These are phyloP conservation scores for Platysteira castanea DNA, from an alignment of 2,113 vertebrate species.

Conservation along the genomic window DNA sequence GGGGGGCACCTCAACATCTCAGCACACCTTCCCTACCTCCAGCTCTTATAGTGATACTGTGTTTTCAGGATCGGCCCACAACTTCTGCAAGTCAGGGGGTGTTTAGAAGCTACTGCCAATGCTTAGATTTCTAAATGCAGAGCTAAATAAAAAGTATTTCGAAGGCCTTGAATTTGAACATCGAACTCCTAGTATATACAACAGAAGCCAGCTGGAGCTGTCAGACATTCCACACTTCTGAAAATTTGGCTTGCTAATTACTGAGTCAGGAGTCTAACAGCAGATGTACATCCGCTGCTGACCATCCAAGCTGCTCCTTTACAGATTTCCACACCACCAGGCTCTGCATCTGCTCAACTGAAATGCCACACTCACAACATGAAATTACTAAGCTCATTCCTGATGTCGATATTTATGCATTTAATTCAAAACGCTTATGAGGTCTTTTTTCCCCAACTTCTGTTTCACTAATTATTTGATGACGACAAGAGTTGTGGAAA, in stretches of 20 bases:
- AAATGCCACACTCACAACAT: background rate
- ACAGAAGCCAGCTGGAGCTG: background rate
- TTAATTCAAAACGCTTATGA: background rate
- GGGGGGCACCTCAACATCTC: too few relatives aligned
- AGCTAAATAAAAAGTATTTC: background rate
- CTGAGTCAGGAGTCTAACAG: background rate
- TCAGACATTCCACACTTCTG: background rate
- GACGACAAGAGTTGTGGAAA: background rate
- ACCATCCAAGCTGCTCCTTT: background rate
- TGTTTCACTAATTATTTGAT: background rate
- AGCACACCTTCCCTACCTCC: background rate
- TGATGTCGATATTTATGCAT: background rate
- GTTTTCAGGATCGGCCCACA: background rate
- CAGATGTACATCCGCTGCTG: background rate
- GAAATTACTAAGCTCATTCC: background rate
- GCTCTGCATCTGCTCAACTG: background rate
- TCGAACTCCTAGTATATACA: background rate
- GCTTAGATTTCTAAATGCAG: background rate
- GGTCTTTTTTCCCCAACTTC: fast-evolving
- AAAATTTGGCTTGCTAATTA: background rate
- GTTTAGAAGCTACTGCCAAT: background rate
- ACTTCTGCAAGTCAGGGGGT: background rate
- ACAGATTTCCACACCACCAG: background rate
- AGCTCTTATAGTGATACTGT: background rate
- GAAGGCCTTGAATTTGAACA: background rate